phyloP scores from a whole-genome alignment of 2,888 invertebrate species.

The Brenthis ino region DNA sequence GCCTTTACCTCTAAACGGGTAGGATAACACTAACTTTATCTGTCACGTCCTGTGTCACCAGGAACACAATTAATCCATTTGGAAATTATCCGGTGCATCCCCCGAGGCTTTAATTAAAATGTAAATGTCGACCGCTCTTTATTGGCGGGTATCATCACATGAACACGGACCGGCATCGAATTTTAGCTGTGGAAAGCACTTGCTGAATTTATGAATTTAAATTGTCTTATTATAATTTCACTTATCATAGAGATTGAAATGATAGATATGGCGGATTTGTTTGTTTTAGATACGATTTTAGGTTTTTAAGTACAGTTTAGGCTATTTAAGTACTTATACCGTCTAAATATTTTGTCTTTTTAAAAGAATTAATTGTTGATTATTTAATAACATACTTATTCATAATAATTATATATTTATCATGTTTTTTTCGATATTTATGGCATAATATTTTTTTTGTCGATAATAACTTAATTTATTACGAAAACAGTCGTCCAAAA shows the following conservation, averaged over 20 bases:
- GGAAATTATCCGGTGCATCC: slow-evolving; percentile 67
- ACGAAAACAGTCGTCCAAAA: neutral
- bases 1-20: slow-evolving; percentile 15
- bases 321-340: too few relatives aligned
- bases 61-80: slow-evolving; percentile 67
- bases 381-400: too few relatives aligned
- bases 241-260: slow-evolving; percentile 1
- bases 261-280: neutral
- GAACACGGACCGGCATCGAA: slow-evolving; percentile 42
- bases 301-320: too few relatives aligned
- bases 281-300: neutral
- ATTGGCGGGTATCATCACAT: slow-evolving; percentile 44
- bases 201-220: slow-evolving; percentile 48
- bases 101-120: slow-evolving; percentile 68
- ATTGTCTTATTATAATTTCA: slow-evolving; percentile 42
- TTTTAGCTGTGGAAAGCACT: slow-evolving; percentile 42
- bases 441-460: too few relatives aligned
- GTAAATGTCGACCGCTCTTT: slow-evolving; percentile 57
- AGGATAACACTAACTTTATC: slow-evolving; percentile 38
- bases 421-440: too few relatives aligned
- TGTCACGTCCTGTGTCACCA: slow-evolving; percentile 39
- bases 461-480: neutral
- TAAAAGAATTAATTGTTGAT: too few relatives aligned
- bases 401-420: too few relatives aligned
- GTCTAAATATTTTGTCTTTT: too few relatives aligned